Percentiles rank a stretch among this genome's conserved stretches.
phyloP scores from a whole-genome alignment of 2,888 invertebrate species.

The Stenodera caucasica region DNA sequence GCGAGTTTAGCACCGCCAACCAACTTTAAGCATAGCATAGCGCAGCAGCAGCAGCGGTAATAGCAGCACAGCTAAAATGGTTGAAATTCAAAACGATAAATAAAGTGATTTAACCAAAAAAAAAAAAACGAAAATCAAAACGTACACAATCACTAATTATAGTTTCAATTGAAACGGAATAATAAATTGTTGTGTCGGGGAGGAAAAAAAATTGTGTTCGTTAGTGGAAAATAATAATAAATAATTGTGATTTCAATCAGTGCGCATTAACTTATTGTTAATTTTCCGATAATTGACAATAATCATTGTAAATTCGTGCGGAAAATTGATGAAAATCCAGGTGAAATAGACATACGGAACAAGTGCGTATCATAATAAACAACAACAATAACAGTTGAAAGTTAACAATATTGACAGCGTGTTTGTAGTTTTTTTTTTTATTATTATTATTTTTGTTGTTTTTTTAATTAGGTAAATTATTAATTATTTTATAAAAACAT shows the following conservation, averaged over 20 bases:
- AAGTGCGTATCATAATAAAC: not conserved
- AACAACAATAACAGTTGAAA: not conserved
- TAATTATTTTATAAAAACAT: too few species aligned
- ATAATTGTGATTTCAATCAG: not conserved
- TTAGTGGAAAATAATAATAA: not conserved
- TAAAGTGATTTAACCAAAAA: too few species aligned
- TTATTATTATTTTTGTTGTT: not conserved
- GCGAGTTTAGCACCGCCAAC: not conserved
- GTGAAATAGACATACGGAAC: not conserved
- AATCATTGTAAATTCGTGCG: too few species aligned
- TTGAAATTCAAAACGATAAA: constrained; percentile 39
- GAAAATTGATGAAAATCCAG: not conserved
- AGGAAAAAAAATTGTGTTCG: not conserved
- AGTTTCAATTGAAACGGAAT: not conserved
- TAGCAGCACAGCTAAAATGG: too few species aligned
- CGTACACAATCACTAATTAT: constrained; percentile 18
- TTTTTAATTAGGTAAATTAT: not conserved
- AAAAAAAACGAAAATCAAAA: too few species aligned
- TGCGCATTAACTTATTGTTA: not conserved
- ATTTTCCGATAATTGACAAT: not conserved
- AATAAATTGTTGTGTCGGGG: not conserved
- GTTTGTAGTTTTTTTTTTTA: not conserved
- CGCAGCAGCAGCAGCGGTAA: constrained; percentile 13
- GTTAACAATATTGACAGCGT: too few species aligned
- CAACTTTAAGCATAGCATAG: not conserved